Conservation (phyloP, 2,113 vertebrate species). For the Sialia sialis region DNA sequence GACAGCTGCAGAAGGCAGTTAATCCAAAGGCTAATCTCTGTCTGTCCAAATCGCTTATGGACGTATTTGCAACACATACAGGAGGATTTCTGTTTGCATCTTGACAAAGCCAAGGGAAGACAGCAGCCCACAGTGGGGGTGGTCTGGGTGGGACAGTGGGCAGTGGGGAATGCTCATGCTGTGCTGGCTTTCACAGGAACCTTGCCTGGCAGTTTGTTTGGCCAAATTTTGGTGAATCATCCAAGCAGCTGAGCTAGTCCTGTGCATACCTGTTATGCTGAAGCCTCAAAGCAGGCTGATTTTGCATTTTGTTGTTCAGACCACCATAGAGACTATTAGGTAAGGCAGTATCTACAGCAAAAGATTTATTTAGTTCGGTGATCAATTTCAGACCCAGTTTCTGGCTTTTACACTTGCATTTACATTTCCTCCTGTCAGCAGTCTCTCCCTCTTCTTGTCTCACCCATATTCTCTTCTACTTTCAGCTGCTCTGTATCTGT, state of each 20-base stretch:
- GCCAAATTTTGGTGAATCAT: neutral
- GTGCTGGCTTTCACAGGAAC: neutral
- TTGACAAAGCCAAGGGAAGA: neutral
- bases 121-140: neutral
- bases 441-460: neutral
- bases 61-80: conserved; percentile 1
- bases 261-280: neutral
- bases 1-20: conserved; percentile 46
- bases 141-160: neutral
- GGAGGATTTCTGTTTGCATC: neutral
- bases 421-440: neutral
- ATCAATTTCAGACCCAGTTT: neutral
- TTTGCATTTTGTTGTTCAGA: neutral
- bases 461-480: neutral
- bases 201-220: neutral
- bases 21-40: conserved; percentile 50
- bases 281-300: neutral
- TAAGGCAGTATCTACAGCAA: neutral
- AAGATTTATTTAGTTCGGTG: neutral
- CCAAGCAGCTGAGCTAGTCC: neutral
- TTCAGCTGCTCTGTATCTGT: neutral
- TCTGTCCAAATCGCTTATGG: conserved; percentile 32
- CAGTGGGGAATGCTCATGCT: neutral
- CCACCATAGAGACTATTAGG: neutral
- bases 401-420: neutral